phyloP scores from a whole-genome alignment of 2,113 vertebrate species.

The Serilophus lunatus region DNA sequence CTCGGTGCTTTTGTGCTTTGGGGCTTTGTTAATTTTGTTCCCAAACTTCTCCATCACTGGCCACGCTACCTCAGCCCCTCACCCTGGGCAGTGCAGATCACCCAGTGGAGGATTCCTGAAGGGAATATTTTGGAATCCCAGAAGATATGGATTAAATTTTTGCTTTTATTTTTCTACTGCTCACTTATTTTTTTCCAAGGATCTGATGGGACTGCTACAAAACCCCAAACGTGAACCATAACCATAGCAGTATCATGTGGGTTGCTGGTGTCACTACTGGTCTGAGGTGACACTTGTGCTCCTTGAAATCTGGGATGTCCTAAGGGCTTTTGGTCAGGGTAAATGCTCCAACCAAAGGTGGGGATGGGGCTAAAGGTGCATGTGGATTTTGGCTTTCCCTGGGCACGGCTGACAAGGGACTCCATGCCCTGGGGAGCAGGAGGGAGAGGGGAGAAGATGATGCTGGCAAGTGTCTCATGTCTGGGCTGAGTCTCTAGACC shows the following conservation, averaged over 20 bases:
- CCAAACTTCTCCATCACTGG: not conserved
- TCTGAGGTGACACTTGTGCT: accelerated
- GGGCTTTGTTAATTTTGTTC: not conserved
- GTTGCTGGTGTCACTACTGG: accelerated
- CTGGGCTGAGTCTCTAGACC: not conserved
- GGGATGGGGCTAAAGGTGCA: not conserved
- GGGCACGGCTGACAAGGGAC: not conserved
- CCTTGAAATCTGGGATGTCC: not conserved
- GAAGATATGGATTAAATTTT: not conserved
- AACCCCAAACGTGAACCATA: not conserved
- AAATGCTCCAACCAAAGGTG: not conserved
- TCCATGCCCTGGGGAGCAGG: accelerated
- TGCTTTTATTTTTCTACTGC: accelerated
- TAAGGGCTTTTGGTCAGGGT: not conserved
- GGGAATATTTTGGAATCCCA: accelerated
- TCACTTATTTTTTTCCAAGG: accelerated
- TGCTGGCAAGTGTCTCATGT: accelerated
- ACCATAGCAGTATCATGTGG: accelerated
- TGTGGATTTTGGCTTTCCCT: not conserved
- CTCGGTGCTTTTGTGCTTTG: not conserved
- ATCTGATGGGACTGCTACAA: not conserved
- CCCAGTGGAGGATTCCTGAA: accelerated
- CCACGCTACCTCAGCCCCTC: not conserved
- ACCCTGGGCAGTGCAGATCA: accelerated
- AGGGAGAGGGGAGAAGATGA: not conserved